A percentile compares a stretch with the other conserved stretches of the same genome.
These are phyloP conservation scores for Ephydatia muelleri DNA, from an alignment of 37 sponge, comb jelly and placozoan genomes.

Conservation along the genomic window DNA sequence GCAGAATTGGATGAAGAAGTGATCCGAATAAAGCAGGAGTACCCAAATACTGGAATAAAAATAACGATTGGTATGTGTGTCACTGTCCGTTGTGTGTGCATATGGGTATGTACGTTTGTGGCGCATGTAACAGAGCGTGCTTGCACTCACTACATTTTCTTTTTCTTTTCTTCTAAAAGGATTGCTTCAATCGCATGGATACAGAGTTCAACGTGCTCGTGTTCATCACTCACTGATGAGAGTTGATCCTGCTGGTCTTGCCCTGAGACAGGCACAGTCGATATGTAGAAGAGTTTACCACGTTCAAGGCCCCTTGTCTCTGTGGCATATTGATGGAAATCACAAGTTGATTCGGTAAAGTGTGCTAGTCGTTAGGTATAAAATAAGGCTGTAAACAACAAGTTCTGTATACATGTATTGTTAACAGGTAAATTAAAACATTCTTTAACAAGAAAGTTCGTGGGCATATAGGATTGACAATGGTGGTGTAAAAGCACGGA, in stretches of 20 bases:
- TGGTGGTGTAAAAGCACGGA: too few species aligned
- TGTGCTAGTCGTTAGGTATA: neutral
- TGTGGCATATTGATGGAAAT: conserved; percentile 66
- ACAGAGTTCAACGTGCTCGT: neutral
- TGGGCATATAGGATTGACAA: too few species aligned
- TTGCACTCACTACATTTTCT: neutral
- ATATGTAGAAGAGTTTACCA: conserved; percentile 17
- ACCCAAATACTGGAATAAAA: conserved; percentile 41
- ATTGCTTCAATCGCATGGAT: neutral
- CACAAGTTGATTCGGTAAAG: conserved; percentile 58
- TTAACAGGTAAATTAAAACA: too few species aligned
- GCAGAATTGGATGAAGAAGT: conserved; percentile 46
- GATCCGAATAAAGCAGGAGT: conserved; percentile 6
- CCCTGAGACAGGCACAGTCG: neutral
- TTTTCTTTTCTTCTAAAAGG: neutral
- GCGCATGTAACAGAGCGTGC: neutral
- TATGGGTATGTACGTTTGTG: neutral
- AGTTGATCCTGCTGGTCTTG: neutral
- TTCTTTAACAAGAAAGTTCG: too few species aligned
- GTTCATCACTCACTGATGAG: too few species aligned
- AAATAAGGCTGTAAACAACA: too few species aligned
- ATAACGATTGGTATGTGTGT: neutral
- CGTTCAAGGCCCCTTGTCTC: conserved; percentile 28
- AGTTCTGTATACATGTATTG: too few species aligned
- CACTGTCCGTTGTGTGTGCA: neutral